Base-by-base conservation (phyloP, 1,140 invertebrate species). In the Agrilus planipennis region DNA sequence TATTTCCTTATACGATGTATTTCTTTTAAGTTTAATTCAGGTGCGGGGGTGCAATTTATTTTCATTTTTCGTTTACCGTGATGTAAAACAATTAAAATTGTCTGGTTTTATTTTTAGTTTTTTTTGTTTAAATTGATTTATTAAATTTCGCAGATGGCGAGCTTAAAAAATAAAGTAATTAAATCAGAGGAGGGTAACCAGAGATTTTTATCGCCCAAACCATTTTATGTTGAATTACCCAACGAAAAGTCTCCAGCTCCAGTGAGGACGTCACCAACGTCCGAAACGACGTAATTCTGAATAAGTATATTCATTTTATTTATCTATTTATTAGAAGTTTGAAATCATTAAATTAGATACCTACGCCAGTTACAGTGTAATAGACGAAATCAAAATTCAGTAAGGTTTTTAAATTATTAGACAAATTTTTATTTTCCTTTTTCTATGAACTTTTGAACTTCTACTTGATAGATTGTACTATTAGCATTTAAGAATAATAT, bases 211-310 rank as follows among this genome's bases (percentile, higher is more conserved):
- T 67, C 69, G 0, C 53, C 63, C 4, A 67, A 67, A 20, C 70
- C 71, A 0, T 69, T 73, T 18, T 74, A 73, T 49, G 71, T 73
- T 16, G 64, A 73, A 39, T 65, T 71, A 34, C 58, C 60, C 3
- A 59, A 60, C 16, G 60, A 62, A 44, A 71, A 70, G 46, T 19
- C 25, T 27, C 36, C 36, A 29, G 22, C 36, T n/a, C 18, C 21
- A 17, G 17, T 27, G n/a, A n/a, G n/a, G n/a, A n/a, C n/a, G n/a
- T n/a, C n/a, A n/a, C n/a, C n/a, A n/a, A n/a, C n/a, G n/a, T n/a
- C n/a, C n/a, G n/a, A n/a, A n/a, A n/a, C n/a, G n/a, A 34, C 18
- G 18, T 19, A 19, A 21, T 35, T 21, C 19, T 22, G 34, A 35
- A 35, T 35, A 35, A 35, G 25, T 22, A 22, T 35, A 22, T 21